phyloP scores from a whole-genome alignment of 2,113 vertebrate species.

The Triplophysa tibetana region DNA sequence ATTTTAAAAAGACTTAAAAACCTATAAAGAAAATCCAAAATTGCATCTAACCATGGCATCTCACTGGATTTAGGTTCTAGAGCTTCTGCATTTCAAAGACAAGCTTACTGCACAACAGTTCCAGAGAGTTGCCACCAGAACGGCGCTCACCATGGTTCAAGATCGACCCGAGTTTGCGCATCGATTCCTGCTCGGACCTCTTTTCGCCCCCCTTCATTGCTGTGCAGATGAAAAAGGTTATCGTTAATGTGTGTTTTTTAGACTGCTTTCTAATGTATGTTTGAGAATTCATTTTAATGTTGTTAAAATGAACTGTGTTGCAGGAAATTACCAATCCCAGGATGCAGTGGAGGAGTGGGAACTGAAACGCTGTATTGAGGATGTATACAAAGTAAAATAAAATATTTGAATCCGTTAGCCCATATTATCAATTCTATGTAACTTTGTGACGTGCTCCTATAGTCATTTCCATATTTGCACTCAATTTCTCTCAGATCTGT shows the following conservation, averaged over 20 bases:
- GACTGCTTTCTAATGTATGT: not conserved
- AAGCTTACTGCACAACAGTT: slow-evolving; percentile 79
- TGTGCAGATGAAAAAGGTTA: slow-evolving; percentile 74
- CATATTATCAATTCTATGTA: too few species aligned
- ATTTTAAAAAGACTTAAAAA: not conserved
- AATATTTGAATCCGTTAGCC: not conserved
- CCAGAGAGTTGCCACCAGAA: slow-evolving; percentile 86
- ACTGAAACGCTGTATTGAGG: slow-evolving; percentile 83
- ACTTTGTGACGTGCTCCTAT: not conserved
- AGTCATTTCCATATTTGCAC: not conserved
- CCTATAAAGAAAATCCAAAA: not conserved
- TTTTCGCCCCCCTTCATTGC: slow-evolving; percentile 76
- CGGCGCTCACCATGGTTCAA: slow-evolving; percentile 75
- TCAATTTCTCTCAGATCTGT: slow-evolving; percentile 74
- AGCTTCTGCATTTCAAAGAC: slow-evolving; percentile 87
- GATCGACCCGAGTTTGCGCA: slow-evolving; percentile 77
- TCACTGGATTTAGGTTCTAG: slow-evolving; percentile 77
- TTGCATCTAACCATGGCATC: not conserved
- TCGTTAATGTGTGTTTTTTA: slow-evolving; percentile 25
- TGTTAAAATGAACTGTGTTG: slow-evolving; percentile 28
- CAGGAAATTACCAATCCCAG: slow-evolving; percentile 56
- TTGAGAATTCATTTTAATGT: not conserved
- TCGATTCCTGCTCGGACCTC: slow-evolving; percentile 77
- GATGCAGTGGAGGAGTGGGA: slow-evolving; percentile 80
- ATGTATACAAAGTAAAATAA: slow-evolving; percentile 83